A percentile compares a stretch with the other conserved stretches of the same genome.
Evolutionary conservation across 2,888 invertebrate species (phyloP).

Genomic region (Nemoura dubitans): DNA sequence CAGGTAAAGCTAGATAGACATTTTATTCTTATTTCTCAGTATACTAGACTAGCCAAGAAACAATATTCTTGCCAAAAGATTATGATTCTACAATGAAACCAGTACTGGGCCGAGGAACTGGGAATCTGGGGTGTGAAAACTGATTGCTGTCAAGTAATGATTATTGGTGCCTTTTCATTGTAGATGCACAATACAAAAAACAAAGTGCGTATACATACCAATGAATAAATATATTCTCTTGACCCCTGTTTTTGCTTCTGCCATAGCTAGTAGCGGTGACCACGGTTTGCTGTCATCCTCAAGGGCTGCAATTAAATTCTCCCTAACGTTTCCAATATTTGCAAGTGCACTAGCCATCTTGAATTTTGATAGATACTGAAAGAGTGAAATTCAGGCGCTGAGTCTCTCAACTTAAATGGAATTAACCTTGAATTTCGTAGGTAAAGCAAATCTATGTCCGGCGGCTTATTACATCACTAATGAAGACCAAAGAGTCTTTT

Average conservation of each 20-base stretch:
- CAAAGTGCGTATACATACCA: conserved; percentile 70
- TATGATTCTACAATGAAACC: not conserved
- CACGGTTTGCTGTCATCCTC: conserved; percentile 77
- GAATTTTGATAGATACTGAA: not conserved
- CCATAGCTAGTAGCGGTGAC: conserved; percentile 70
- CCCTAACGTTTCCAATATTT: conserved; percentile 66
- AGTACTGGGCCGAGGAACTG: no score
- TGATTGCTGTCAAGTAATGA: no score
- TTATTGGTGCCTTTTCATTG: no score
- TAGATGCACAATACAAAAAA: no score
- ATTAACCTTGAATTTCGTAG: conserved; percentile 35
- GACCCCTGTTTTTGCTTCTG: conserved; percentile 78
- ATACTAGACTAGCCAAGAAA: not conserved
- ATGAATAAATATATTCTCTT: conserved; percentile 79
- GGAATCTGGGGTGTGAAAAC: no score
- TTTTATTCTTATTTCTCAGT: not conserved
- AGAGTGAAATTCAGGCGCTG: not conserved
- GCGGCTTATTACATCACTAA: not conserved
- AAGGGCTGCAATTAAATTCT: conserved; percentile 68
- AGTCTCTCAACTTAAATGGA: not conserved
- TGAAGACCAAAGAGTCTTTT: not conserved
- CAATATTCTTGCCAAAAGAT: not conserved
- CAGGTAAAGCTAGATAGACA: not conserved
- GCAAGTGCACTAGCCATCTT: conserved; percentile 58
- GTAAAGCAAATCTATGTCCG: not conserved